phyloP scores from a whole-genome alignment of 2,113 vertebrate genomes.

The Hemibagrus wyckioides region DNA sequence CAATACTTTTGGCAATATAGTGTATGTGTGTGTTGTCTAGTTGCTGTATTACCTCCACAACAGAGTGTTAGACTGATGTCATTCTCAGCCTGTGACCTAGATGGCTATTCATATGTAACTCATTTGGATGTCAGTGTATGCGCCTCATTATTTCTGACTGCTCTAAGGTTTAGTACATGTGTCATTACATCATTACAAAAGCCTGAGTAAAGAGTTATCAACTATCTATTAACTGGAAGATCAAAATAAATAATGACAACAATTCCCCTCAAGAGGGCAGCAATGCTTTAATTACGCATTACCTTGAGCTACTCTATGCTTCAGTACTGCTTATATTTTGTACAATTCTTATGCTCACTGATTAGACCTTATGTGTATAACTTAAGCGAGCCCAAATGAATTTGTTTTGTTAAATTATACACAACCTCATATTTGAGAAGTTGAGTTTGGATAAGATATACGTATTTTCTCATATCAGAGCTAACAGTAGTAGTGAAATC shows the following conservation, averaged over 20 bases:
- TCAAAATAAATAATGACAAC: not conserved
- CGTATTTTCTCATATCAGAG: not conserved
- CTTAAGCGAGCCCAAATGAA: not conserved
- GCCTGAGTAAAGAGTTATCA: not conserved
- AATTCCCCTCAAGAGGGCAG: slow-evolving; percentile 44
- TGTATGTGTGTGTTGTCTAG: too few relatives aligned
- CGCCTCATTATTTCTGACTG: not conserved
- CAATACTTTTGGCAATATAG: too few relatives aligned
- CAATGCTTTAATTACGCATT: slow-evolving; percentile 12
- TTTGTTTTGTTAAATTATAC: not conserved
- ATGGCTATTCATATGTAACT: not conserved
- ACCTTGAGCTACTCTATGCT: not conserved
- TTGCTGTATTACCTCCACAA: too few relatives aligned
- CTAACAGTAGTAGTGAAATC: not conserved
- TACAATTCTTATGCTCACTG: not conserved
- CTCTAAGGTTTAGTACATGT: not conserved
- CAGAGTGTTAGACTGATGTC: too few relatives aligned
- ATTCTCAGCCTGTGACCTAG: too few relatives aligned
- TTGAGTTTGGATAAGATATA: not conserved
- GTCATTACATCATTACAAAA: not conserved
- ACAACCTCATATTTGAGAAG: not conserved
- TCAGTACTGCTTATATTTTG: too few relatives aligned
- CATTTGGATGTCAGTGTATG: not conserved
- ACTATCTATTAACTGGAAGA: not conserved
- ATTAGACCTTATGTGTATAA: not conserved